phyloP scores from a whole-genome alignment of 2,888 invertebrate genomes.

The Pedicia rivosa region DNA sequence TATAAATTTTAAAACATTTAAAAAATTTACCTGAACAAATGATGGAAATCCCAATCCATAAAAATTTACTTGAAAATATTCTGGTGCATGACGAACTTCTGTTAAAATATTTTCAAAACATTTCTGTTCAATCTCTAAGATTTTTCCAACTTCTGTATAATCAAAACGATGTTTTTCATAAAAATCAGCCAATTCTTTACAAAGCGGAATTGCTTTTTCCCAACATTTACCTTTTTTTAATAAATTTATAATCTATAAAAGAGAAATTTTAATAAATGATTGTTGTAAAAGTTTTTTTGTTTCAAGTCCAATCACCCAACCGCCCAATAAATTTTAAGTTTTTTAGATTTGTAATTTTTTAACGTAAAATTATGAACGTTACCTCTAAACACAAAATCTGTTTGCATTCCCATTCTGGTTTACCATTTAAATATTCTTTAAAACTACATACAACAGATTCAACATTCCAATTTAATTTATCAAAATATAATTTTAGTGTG shows the following conservation, averaged over 20 bases:
- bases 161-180: conserved; percentile 79
- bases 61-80: conserved; percentile 91
- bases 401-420: conserved; percentile 79
- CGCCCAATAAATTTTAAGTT: neutral
- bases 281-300: too few species aligned
- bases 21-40: conserved; percentile 69
- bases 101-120: conserved; percentile 85
- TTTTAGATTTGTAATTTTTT: neutral
- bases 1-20: conserved; percentile 1
- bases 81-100: conserved; percentile 77
- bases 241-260: conserved; percentile 60
- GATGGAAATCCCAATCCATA: conserved; percentile 85
- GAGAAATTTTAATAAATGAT: too few species aligned
- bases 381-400: conserved; percentile 65
- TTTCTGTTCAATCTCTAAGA: conserved; percentile 69
- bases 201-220: conserved; percentile 88
- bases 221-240: conserved; percentile 94
- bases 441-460: conserved; percentile 39
- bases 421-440: conserved; percentile 53
- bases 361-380: neutral
- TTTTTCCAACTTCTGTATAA: conserved; percentile 72
- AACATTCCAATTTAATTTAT: conserved; percentile 72
- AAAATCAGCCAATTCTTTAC: conserved; percentile 73
- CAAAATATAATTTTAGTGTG: conserved; percentile 84
- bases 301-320: too few species aligned